Evolutionary conservation across 1,140 invertebrate species (phyloP), one percentile per base, ranked within the genome.

Genomic region (Tachypleus tridentatus): DNA sequence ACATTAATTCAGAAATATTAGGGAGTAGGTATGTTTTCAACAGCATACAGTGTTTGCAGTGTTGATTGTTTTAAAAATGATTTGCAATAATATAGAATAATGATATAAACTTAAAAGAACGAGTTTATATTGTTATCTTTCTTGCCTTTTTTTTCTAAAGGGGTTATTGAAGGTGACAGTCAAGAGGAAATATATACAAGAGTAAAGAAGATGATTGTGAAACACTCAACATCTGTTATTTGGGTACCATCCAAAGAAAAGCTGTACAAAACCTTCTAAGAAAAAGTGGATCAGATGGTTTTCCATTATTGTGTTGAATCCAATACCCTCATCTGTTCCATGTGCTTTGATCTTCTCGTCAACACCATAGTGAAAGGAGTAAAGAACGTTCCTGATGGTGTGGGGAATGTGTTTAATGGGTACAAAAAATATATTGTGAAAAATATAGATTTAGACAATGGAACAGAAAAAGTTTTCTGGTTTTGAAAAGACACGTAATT

Each of bases 151-250:
- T 61, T 53, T n/a, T 9, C 11, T 51, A 4, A n/a, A 67, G 93
- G 91, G 73, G 88, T 98, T 64, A 89, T 98, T 49, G 89, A 91
- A 78, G 95, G 93, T 57, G 94, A 98, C 77, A 98, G 94, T 53
- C 91, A 93, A 29, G 95, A 98, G 77, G 97, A 99, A 77, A 91
- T 99, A 67, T 97, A 98, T 80, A 84, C 84, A 64, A 91, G 91
- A 80, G 90, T 96, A 61, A 97, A 98, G 77, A 86, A 91, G 73
- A 89, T 97, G 63, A 97, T 99, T 72, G 83, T 83, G 70, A 91
- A 95, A 73, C 93, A 98, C 79, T 93, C 93, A 70, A 93, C 93
- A 62, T 91, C 93, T 74, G 87, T 83, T 68, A 96, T 98, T 78
- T 98, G 96, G 96, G 89, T 98, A 70, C 93, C 95, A 72, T 87